Evolutionary conservation across 2,113 vertebrate genomes (phyloP).

Genomic region (Rynchops niger): DNA sequence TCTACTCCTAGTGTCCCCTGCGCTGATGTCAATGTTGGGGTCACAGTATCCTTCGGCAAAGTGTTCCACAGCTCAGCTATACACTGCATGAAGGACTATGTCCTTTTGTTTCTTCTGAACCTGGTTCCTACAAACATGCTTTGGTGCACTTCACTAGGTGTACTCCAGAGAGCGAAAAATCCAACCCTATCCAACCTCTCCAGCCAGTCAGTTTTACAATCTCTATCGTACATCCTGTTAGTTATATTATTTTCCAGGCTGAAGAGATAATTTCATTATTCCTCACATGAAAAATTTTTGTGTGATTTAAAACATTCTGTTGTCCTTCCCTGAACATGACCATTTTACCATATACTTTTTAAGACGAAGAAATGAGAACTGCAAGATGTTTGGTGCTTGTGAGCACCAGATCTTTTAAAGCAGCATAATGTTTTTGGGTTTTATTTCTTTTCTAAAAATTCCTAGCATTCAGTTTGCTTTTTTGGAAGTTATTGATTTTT

Average conservation of each 20-base stretch:
- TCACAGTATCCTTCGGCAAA: background rate
- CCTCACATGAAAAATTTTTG: background rate
- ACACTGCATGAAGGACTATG: background rate
- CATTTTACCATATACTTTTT: background rate
- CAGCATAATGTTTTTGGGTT: background rate
- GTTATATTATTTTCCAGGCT: background rate
- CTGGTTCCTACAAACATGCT: background rate
- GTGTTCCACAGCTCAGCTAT: background rate
- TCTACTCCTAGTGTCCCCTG: too few relatives aligned
- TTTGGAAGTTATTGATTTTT: background rate
- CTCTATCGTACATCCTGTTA: background rate
- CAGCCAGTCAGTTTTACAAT: background rate
- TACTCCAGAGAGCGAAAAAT: background rate
- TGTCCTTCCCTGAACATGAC: background rate
- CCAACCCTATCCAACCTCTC: background rate
- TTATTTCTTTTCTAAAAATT: background rate
- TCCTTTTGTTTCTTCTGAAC: background rate
- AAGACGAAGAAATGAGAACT: background rate
- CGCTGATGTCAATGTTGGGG: background rate
- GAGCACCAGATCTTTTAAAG: background rate
- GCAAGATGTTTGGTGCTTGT: background rate
- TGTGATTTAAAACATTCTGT: background rate
- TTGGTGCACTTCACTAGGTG: background rate
- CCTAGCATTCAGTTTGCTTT: background rate
- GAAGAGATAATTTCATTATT: background rate